Evolutionary conservation across 2,113 vertebrate genomes (phyloP).

Genomic region (Aphyosemion australe): DNA sequence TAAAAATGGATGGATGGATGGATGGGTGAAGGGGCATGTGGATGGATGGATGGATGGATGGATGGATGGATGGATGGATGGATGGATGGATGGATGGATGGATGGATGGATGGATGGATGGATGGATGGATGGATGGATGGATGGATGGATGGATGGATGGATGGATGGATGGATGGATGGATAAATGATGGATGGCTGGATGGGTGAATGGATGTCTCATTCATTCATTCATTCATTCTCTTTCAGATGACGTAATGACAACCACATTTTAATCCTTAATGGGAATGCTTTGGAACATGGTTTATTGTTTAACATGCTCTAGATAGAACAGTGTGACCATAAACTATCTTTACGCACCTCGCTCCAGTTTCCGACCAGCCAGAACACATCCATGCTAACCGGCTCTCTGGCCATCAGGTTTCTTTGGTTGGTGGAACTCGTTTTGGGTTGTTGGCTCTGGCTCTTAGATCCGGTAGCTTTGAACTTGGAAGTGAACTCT

Average conservation of each 20-base stretch:
- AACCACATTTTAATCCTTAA: too few relatives aligned
- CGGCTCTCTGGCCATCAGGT: slow-evolving; percentile 35
- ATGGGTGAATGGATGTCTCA: neutral
- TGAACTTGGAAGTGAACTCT: slow-evolving; percentile 37
- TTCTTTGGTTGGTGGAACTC: slow-evolving; percentile 49
- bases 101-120: too few relatives aligned
- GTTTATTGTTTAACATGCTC: too few relatives aligned
- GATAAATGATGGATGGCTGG: neutral
- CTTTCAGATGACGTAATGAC: too few relatives aligned
- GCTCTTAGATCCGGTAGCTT: slow-evolving; percentile 40
- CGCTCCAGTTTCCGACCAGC: slow-evolving; percentile 91
- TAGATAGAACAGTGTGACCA: neutral
- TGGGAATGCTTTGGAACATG: too few relatives aligned
- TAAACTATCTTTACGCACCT: slow-evolving; percentile 73
- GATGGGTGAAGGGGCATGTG: too few relatives aligned
- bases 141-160: neutral
- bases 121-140: neutral
- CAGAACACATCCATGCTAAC: slow-evolving; percentile 75
- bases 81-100: too few relatives aligned
- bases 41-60: too few relatives aligned
- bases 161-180: neutral
- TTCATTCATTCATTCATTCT: too few relatives aligned
- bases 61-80: too few relatives aligned
- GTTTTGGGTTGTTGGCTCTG: slow-evolving; percentile 33
- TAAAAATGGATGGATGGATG: too few relatives aligned